These are phyloP conservation scores for Brachyhypopomus occidentalis DNA, from an alignment of 2,113 vertebrate species.

Conservation along the genomic window DNA sequence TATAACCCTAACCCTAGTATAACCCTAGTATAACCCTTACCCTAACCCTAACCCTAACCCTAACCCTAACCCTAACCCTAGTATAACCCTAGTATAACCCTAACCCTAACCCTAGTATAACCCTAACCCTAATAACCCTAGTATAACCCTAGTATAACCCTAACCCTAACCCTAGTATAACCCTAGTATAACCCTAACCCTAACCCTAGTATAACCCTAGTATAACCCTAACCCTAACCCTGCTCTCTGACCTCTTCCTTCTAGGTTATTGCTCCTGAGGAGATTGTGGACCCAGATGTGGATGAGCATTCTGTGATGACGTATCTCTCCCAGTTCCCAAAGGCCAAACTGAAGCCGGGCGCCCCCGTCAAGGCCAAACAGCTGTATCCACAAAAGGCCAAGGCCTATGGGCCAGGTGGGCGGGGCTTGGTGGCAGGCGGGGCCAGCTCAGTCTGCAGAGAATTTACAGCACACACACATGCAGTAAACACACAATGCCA, in stretches of 20 bases:
- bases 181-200: too few species aligned
- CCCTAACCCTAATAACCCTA: too few species aligned
- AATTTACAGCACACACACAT: too few species aligned
- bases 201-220: background rate
- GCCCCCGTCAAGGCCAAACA: constrained; percentile 82
- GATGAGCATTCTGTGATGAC: constrained; percentile 96
- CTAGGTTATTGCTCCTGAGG: constrained; percentile 91
- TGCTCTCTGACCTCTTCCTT: constrained; percentile 16
- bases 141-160: background rate
- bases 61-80: too few species aligned
- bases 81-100: background rate
- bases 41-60: too few species aligned
- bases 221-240: background rate
- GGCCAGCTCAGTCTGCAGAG: too few species aligned
- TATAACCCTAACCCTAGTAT: background rate
- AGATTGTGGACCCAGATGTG: constrained; percentile 92
- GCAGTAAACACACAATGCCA: too few species aligned
- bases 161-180: background rate
- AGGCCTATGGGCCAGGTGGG: constrained; percentile 88
- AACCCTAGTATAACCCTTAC: background rate
- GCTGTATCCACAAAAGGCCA: constrained; percentile 85
- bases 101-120: background rate
- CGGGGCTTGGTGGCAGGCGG: background rate
- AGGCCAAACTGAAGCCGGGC: constrained; percentile 90
- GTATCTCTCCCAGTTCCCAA: constrained; percentile 94